Evolutionary conservation across 23 tunicate genomes (phyloP).

Genomic region (Trididemnum miniatum): DNA sequence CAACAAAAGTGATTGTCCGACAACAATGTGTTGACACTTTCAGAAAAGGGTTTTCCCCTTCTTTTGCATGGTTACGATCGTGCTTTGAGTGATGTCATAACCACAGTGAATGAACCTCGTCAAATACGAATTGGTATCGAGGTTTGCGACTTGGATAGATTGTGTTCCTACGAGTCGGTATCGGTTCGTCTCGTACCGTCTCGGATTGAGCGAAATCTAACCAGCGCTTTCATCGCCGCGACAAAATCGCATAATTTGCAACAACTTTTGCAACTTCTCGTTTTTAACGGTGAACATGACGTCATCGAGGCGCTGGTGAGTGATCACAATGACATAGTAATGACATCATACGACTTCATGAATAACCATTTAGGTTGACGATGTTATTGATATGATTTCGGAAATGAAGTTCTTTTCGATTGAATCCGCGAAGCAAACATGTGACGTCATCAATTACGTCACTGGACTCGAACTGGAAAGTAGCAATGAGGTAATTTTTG

Average conservation of each 20-base stretch:
- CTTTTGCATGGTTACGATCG: neutral
- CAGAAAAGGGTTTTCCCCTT: neutral
- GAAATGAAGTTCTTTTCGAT: neutral
- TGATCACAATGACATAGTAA: too few species aligned
- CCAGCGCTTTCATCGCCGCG: neutral
- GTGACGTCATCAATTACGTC: neutral
- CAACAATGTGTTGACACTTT: too few species aligned
- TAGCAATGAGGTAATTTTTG: neutral
- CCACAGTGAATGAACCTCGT: neutral
- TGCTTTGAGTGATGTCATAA: neutral
- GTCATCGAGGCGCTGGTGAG: neutral
- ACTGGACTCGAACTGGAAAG: neutral
- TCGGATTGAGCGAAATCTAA: neutral
- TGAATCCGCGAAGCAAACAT: neutral
- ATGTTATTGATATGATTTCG: neutral
- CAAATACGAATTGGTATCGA: neutral
- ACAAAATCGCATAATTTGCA: neutral
- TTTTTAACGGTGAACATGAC: neutral
- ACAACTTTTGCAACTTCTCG: neutral
- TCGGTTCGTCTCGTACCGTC: neutral
- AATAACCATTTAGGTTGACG: conserved; percentile 8
- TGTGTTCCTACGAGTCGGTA: neutral
- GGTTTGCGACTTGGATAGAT: neutral
- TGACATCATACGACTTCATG: too few species aligned
- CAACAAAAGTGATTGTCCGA: too few species aligned